phyloP scores from a whole-genome alignment of 2,113 vertebrate species.

The Cygnus atratus region DNA sequence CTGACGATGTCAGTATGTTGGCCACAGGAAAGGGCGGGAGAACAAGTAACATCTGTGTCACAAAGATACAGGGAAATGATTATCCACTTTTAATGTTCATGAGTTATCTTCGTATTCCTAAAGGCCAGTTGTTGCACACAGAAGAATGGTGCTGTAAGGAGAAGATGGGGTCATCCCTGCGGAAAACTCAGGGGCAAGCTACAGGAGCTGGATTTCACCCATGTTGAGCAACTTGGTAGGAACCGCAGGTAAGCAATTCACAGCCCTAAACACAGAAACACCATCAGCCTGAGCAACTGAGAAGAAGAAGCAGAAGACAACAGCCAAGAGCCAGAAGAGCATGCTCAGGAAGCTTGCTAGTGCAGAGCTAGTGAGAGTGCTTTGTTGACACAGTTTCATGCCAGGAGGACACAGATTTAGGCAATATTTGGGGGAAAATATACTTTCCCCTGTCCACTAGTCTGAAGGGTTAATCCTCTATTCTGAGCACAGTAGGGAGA shows the following conservation, averaged over 20 bases:
- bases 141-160: not conserved
- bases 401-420: not conserved
- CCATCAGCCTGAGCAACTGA: not conserved
- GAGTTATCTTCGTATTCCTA: not conserved
- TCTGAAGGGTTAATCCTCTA: not conserved
- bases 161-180: not conserved
- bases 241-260: not conserved
- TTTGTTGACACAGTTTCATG: not conserved
- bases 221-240: rapidly evolving
- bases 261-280: not conserved
- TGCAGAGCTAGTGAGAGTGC: not conserved
- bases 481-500: not conserved
- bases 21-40: not conserved
- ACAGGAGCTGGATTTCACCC: not conserved
- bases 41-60: not conserved
- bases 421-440: not conserved
- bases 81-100: not conserved
- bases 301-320: not conserved
- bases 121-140: not conserved
- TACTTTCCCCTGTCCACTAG: not conserved
- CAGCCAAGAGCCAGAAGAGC: not conserved
- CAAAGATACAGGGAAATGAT: rapidly evolving
- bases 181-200: not conserved
- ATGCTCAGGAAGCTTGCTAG: rapidly evolving
- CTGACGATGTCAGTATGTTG: not conserved